Percentiles rank a stretch among this genome's conserved stretches.
Evolutionary conservation across 2,888 invertebrate genomes (phyloP).

Genomic region (Psylliodes chrysocephalus): DNA sequence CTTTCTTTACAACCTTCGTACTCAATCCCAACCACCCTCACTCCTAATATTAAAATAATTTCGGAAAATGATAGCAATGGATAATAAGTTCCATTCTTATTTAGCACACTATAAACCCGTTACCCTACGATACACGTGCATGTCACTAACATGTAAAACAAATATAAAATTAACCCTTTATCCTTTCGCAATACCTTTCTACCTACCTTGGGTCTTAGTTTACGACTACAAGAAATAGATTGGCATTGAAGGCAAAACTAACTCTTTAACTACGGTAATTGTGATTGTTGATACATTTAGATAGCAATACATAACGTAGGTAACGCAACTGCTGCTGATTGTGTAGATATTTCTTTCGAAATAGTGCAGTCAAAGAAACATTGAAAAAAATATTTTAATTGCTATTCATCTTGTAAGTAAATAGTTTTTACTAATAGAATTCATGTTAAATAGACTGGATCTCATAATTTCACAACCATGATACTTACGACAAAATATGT

Average conservation of each 20-base stretch:
- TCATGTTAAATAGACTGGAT: constrained; percentile 17
- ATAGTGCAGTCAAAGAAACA: constrained; percentile 32
- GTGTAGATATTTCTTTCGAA: constrained; percentile 39
- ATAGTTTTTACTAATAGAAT: constrained; percentile 8
- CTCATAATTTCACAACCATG: constrained; percentile 3
- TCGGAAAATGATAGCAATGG: too few relatives aligned
- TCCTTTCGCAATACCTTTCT: constrained; percentile 27
- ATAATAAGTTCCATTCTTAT: too few relatives aligned
- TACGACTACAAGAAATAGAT: constrained; percentile 55
- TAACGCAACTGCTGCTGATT: constrained; percentile 48
- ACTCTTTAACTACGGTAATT: constrained; percentile 50
- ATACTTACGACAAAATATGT: too few relatives aligned
- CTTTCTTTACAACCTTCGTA: too few relatives aligned
- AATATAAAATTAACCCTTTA: constrained; percentile 21
- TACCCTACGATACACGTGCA: too few relatives aligned
- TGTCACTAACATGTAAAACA: background rate
- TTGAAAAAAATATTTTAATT: constrained; percentile 27
- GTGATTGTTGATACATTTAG: constrained; percentile 61
- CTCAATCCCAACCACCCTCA: too few relatives aligned
- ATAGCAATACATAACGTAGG: constrained; percentile 57
- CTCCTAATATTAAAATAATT: too few relatives aligned
- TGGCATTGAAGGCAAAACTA: constrained; percentile 58
- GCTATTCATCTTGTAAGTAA: constrained; percentile 28
- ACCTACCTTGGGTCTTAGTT: constrained; percentile 41
- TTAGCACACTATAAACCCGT: too few relatives aligned